A percentile compares a stretch with the other conserved stretches of the same genome.
phyloP scores from a whole-genome alignment of 2,113 vertebrate genomes.

The Malurus melanocephalus region DNA sequence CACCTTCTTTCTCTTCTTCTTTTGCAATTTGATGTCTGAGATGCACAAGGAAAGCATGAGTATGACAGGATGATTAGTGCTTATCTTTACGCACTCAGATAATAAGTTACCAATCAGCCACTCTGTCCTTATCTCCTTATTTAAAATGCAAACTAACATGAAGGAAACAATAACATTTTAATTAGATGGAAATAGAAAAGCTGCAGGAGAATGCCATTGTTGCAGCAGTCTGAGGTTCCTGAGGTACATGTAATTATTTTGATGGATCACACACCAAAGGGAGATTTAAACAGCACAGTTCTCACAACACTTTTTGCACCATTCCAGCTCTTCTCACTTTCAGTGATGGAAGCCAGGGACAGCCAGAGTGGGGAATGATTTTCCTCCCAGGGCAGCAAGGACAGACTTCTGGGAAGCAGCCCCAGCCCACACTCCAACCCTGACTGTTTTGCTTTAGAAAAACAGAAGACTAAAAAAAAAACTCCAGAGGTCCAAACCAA shows the following conservation, averaged over 20 bases:
- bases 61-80: constrained; percentile 6
- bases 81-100: neutral
- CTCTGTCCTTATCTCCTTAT: neutral
- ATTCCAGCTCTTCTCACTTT: neutral
- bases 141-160: neutral
- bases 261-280: neutral
- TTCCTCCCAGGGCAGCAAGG: neutral
- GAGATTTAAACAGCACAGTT: neutral
- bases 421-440: neutral
- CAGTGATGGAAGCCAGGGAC: neutral
- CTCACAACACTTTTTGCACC: neutral
- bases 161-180: constrained; percentile 39
- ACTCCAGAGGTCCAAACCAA: neutral
- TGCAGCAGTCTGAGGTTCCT: neutral
- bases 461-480: too few relatives aligned
- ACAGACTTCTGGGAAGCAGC: neutral
- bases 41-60: neutral
- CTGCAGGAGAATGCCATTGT: neutral
- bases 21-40: neutral
- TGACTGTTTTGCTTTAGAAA: neutral
- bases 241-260: neutral
- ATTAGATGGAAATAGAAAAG: constrained; percentile 35
- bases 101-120: neutral
- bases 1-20: neutral
- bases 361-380: neutral